Conservation (phyloP, 2,888 invertebrate genomes). For the Macrosoma leucophasiata region DNA sequence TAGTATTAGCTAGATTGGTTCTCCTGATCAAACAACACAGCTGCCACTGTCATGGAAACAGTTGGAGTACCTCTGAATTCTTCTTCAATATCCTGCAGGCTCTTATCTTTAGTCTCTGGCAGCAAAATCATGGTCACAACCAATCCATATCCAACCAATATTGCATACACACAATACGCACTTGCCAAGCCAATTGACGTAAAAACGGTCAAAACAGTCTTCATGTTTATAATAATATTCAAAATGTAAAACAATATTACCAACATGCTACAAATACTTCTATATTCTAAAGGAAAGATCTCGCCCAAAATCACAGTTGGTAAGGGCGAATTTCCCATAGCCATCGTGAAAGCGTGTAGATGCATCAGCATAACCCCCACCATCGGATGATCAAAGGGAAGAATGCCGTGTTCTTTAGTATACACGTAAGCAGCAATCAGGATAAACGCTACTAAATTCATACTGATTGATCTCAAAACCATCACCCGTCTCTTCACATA, state of each 20-base stretch:
- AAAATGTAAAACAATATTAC: conserved; percentile 44
- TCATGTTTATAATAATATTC: conserved; percentile 45
- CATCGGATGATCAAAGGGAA: conserved; percentile 25
- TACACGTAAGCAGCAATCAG: conserved; percentile 39
- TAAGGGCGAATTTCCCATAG: conserved; percentile 76
- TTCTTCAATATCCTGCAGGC: conserved; percentile 53
- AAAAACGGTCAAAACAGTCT: conserved; percentile 45
- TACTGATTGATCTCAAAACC: conserved; percentile 32
- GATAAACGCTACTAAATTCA: conserved; percentile 30
- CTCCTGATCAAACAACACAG: not conserved
- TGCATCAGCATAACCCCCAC: conserved; percentile 21
- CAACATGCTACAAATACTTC: conserved; percentile 73
- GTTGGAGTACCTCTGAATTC: conserved; percentile 44
- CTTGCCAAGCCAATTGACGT: conserved; percentile 40
- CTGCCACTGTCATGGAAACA: conserved; percentile 21
- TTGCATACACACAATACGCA: conserved; percentile 44
- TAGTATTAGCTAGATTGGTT: not conserved
- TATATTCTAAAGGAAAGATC: conserved; percentile 75
- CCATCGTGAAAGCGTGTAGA: conserved; percentile 66
- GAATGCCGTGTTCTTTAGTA: conserved; percentile 29
- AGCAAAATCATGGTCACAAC: conserved; percentile 41
- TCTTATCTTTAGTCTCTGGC: conserved; percentile 54
- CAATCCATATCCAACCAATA: conserved; percentile 41
- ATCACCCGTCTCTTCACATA: conserved; percentile 41
- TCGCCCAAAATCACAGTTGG: conserved; percentile 83